Base-by-base conservation (phyloP, 2,797 vertebrate species). In the Mus minutoides region DNA sequence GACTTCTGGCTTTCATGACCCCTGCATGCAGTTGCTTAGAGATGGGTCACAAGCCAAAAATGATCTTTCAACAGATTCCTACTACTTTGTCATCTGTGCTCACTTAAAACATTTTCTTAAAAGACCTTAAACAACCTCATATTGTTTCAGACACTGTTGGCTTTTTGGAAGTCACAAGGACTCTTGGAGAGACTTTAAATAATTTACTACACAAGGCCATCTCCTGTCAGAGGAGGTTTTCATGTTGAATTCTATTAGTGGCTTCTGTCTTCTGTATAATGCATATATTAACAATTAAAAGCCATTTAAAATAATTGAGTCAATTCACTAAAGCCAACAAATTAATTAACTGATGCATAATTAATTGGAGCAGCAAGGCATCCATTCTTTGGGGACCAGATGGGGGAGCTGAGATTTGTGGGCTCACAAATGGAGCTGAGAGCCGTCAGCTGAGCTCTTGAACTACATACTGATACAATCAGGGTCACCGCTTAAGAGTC, bases 291-390 rank as follows among this genome's bases (percentile, higher is more conserved):
- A 96, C 96, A 97, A 97, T 97, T 96, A 97, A 97, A 96, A 96
- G 77, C 69, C 94, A 96, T 92, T 97, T 97, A 97, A 97, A 98
- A 94, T 96, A 97, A 97, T 97, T 96, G 79, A 97, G 96, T 98
- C 92, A 92, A 93, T 93, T 95, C 94, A 93, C 96, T 89, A 97
- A 97, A 95, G 89, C 94, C 96, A 97, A 97, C 93, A 96, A 96
- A 97, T 97, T 97, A 98, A 98, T 98, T 97, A 97, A 91, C 91
- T 92, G 73, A 94, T 97, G 77, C 84, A 97, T 95, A 98, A 96
- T 97, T 97, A 96, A 97, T 97, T 90, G 94, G 92, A 97, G 31
- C 60, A 91, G 92, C 75, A 93, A 96, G 88, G 92, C 93, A 83
- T 92, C 34, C 10, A 11, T 85, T 97, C 96, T 94, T 92, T 69